A percentile compares a stretch with the other conserved stretches of the same genome.
Evolutionary conservation across 92 coral and sea anemone genomes (phyloP).

Genomic region (Nematostella vectensis): DNA sequence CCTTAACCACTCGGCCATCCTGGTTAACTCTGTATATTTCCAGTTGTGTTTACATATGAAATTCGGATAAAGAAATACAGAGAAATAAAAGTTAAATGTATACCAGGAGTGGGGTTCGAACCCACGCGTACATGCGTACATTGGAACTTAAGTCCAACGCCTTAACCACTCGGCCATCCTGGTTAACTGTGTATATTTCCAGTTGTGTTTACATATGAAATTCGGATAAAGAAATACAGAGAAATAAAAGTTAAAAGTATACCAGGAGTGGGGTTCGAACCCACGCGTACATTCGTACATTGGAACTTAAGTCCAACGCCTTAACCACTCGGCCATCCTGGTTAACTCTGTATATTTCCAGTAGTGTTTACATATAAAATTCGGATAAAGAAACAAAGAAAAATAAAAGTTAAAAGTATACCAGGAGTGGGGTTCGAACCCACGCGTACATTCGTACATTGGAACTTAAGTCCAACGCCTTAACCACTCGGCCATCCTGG

Average conservation of each 20-base stretch:
- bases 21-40: no score
- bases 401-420: no score
- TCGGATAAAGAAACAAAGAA: no score
- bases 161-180: slow-evolving; percentile 3
- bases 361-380: no score
- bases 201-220: no score
- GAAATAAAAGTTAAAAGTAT: no score
- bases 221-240: no score
- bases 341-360: no score
- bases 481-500: slow-evolving; percentile 12
- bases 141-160: slow-evolving; percentile 2
- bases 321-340: slow-evolving; percentile 12
- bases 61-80: no score
- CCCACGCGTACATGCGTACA: slow-evolving; percentile 2
- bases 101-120: slow-evolving; percentile 97
- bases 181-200: no score
- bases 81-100: no score
- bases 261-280: slow-evolving; percentile 11
- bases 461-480: slow-evolving; percentile 11
- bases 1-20: slow-evolving; percentile 97
- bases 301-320: slow-evolving; percentile 11
- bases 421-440: slow-evolving; percentile 11
- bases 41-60: no score
- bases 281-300: slow-evolving; percentile 11
- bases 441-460: slow-evolving; percentile 10